Conservation (phyloP, 2,888 invertebrate genomes). For the Timema podura region DNA sequence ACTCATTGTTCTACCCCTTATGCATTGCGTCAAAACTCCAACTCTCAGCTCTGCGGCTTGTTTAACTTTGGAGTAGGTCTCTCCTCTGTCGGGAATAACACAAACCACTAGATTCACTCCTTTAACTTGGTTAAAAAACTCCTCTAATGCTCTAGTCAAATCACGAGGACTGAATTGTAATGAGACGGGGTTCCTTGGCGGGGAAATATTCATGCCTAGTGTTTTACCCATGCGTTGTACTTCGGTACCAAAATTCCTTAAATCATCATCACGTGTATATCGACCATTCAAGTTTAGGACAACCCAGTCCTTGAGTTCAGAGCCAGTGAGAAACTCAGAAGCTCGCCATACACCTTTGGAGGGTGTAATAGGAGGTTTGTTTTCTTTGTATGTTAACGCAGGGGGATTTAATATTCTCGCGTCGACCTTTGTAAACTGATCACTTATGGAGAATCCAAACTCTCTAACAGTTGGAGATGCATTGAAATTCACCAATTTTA, state of each 20-base stretch:
- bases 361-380: constrained; percentile 35
- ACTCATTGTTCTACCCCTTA: constrained; percentile 21
- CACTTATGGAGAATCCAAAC: constrained; percentile 76
- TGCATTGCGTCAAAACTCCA: constrained; percentile 30
- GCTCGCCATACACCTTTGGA: constrained; percentile 48
- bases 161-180: neutral
- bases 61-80: constrained; percentile 43
- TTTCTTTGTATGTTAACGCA: constrained; percentile 56
- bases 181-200: neutral
- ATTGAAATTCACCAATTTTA: constrained; percentile 42
- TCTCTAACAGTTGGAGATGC: constrained; percentile 58
- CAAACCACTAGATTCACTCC: constrained; percentile 56
- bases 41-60: constrained; percentile 28
- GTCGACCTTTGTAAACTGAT: constrained; percentile 67
- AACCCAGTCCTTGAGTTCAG: constrained; percentile 46
- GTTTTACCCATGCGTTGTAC: constrained; percentile 10
- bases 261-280: constrained; percentile 30
- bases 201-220: constrained; percentile 39
- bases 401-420: constrained; percentile 81
- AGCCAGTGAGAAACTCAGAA: constrained; percentile 37
- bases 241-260: constrained; percentile 28
- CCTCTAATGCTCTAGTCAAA: constrained; percentile 10
- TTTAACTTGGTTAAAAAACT: constrained; percentile 26
- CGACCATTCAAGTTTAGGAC: constrained; percentile 44
- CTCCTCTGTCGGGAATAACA: constrained; percentile 52